phyloP scores from a whole-genome alignment of 2,888 invertebrate species.

The Elaeidobius kamerunicus region DNA sequence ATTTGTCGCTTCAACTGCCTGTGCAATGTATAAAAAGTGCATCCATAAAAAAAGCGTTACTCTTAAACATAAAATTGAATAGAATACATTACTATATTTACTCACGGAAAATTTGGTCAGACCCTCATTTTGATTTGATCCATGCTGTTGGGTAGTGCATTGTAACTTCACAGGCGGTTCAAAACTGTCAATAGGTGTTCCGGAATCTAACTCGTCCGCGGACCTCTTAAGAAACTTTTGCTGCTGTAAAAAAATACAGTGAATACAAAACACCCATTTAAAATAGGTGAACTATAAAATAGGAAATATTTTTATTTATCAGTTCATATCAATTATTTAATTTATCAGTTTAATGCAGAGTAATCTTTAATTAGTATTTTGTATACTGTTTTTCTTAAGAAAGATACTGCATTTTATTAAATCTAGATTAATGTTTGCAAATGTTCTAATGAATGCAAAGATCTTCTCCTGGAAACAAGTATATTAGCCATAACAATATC shows the following conservation, averaged over 20 bases:
- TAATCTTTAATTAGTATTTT: no score
- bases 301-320: conserved; percentile 2
- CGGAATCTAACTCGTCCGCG: conserved; percentile 63
- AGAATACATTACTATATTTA: conserved; percentile 2
- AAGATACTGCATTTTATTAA: no score
- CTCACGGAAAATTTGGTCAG: conserved; percentile 72
- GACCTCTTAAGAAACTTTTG: conserved; percentile 78
- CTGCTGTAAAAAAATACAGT: conserved; percentile 62
- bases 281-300: not conserved
- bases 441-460: no score
- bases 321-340: no score
- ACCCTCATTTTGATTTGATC: conserved; percentile 51
- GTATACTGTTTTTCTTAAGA: no score
- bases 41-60: no score
- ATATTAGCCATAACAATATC: no score
- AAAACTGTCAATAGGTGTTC: conserved; percentile 50
- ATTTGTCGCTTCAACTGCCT: no score
- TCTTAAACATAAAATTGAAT: conserved; percentile 2
- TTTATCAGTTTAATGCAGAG: no score
- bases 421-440: no score
- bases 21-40: no score
- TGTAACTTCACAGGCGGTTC: conserved; percentile 77
- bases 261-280: not conserved
- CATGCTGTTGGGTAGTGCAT: conserved; percentile 56
- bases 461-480: no score